phyloP scores from a whole-genome alignment of 2,113 vertebrate genomes.

The Silurus meridionalis region DNA sequence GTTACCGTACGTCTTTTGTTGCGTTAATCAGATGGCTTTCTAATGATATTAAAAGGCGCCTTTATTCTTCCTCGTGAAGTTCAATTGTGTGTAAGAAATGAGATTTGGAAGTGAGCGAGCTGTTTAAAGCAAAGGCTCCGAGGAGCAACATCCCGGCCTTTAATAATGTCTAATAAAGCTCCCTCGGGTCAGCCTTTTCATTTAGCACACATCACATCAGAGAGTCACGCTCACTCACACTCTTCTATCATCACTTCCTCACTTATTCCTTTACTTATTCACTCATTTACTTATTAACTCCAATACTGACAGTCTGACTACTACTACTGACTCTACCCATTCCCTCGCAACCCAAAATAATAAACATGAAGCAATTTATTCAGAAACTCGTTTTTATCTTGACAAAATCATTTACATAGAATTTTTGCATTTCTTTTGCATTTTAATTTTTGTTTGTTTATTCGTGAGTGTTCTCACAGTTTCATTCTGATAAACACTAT shows the following conservation, averaged over 20 bases:
- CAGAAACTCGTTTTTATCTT: no score
- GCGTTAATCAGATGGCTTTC: constrained; percentile 49
- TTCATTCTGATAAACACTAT: no score
- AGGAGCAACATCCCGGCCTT: constrained; percentile 59
- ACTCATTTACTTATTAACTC: no score
- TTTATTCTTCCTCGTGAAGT: constrained; percentile 66
- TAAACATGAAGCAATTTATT: no score
- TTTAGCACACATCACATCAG: constrained; percentile 38
- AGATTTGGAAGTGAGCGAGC: constrained; percentile 69
- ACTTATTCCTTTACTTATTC: no score
- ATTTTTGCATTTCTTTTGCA: no score
- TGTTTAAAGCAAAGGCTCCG: constrained; percentile 70
- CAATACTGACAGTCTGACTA: no score
- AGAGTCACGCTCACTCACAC: background rate
- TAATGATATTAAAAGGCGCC: constrained; percentile 60
- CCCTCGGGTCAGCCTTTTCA: constrained; percentile 48
- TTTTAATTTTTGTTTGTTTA: no score
- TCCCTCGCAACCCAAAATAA: no score
- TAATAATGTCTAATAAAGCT: constrained; percentile 67
- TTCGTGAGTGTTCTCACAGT: no score
- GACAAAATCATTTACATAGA: no score
- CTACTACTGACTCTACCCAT: no score
- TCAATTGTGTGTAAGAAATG: constrained; percentile 75
- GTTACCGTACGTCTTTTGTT: constrained; percentile 51
- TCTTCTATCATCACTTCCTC: background rate